Evolutionary conservation across 1,140 invertebrate species (phyloP).

Genomic region (Camponotus pennsylvanicus): DNA sequence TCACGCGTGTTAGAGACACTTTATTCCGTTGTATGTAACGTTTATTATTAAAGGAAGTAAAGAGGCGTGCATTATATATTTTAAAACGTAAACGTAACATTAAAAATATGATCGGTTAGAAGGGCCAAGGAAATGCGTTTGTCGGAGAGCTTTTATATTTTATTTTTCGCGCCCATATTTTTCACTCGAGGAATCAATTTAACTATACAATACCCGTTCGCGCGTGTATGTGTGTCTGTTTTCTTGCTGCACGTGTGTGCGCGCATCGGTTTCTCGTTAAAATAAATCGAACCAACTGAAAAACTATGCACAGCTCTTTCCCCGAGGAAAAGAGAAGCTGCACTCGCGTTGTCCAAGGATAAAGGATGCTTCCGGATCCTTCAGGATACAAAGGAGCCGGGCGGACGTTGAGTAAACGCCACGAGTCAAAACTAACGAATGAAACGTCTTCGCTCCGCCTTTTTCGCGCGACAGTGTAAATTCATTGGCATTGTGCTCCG

Average conservation of each 20-base stretch:
- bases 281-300: constrained; percentile 56
- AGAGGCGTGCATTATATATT: background rate
- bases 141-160: background rate
- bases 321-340: constrained; percentile 27
- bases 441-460: constrained; percentile 68
- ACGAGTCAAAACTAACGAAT: constrained; percentile 75
- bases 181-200: constrained; percentile 49
- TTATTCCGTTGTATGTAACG: constrained; percentile 19
- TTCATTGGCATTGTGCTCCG: constrained; percentile 72
- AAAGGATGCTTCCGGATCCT: constrained; percentile 69
- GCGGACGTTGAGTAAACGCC: constrained; percentile 75
- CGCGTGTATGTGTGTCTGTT: background rate
- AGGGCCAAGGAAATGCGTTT: background rate
- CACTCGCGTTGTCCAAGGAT: constrained; percentile 44
- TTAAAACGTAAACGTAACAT: background rate
- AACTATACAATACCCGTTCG: constrained; percentile 28
- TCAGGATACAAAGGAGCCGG: constrained; percentile 45
- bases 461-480: constrained; percentile 74
- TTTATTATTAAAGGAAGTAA: background rate
- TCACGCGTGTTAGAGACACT: background rate
- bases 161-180: constrained; percentile 13
- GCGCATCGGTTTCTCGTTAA: constrained; percentile 52
- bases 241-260: constrained; percentile 18
- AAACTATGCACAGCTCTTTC: constrained; percentile 46
- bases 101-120: constrained; percentile 14